A percentile compares a stretch with the other conserved stretches of the same genome.
These are phyloP conservation scores for Hyalella azteca DNA, from an alignment of 2,888 invertebrate species.

Conservation along the genomic window DNA sequence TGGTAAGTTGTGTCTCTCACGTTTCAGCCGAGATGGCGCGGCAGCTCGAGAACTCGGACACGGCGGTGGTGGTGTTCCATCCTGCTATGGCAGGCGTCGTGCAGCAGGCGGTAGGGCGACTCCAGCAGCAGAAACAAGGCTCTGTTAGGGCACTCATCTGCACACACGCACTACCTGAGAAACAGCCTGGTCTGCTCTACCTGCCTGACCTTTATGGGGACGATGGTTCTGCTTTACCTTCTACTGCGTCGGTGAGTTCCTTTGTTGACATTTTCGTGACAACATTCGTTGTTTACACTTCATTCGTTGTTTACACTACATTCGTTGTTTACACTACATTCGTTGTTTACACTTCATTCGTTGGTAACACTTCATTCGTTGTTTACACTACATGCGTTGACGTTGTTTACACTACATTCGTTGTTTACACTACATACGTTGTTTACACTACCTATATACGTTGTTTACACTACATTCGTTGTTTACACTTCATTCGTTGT, in stretches of 20 bases:
- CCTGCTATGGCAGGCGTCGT: conserved; percentile 24
- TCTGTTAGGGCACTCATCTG: neutral
- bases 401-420: too few relatives aligned
- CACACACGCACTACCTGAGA: neutral
- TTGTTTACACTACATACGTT: too few relatives aligned
- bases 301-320: too few relatives aligned
- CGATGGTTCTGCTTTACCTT: conserved; percentile 45
- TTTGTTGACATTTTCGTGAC: neutral
- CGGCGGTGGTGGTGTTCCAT: conserved; percentile 44
- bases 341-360: too few relatives aligned
- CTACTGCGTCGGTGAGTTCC: conserved; percentile 39
- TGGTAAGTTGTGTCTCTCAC: neutral
- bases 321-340: too few relatives aligned
- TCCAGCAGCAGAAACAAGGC: neutral
- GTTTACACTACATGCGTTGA: too few relatives aligned
- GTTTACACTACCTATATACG: too few relatives aligned
- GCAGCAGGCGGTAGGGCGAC: conserved; percentile 26
- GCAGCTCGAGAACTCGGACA: conserved; percentile 41
- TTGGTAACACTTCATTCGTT: too few relatives aligned
- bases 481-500: too few relatives aligned
- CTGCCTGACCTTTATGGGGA: conserved; percentile 40
- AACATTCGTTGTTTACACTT: too few relatives aligned
- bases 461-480: too few relatives aligned
- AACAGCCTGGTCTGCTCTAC: neutral
- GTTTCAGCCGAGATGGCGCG: conserved; percentile 47